Conservation (phyloP, 2,888 invertebrate species). For the Melipona bicolor region DNA sequence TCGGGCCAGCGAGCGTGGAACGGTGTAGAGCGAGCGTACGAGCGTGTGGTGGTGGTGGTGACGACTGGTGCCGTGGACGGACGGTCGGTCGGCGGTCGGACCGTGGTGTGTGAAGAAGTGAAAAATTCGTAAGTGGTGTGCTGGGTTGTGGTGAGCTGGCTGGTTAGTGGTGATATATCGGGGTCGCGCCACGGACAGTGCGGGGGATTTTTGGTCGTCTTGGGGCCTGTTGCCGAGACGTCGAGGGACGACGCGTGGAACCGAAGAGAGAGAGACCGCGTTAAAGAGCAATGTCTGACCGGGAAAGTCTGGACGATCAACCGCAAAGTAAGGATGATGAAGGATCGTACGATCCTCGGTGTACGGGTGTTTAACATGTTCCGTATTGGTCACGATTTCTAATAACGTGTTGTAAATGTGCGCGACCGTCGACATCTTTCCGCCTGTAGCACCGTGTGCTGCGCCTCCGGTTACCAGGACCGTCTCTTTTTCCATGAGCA, state of each 20-base stretch:
- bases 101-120: conserved; percentile 73
- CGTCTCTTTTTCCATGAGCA: conserved; percentile 35
- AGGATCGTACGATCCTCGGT: conserved; percentile 16
- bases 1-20: conserved; percentile 70
- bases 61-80: conserved; percentile 80
- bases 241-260: conserved; percentile 68
- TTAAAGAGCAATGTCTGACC: conserved; percentile 82
- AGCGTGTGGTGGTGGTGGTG: conserved; percentile 74
- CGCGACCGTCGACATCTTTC: conserved; percentile 68
- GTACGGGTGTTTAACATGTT: conserved; percentile 14
- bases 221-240: conserved; percentile 61
- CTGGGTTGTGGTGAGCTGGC: conserved; percentile 63
- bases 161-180: conserved; percentile 65
- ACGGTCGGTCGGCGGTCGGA: conserved; percentile 76
- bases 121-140: conserved; percentile 76
- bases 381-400: conserved; percentile 6
- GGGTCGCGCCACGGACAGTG: conserved; percentile 68
- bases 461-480: conserved; percentile 56
- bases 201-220: conserved; percentile 60
- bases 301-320: conserved; percentile 83
- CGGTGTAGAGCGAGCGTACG: conserved; percentile 68
- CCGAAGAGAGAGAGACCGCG: conserved; percentile 69
- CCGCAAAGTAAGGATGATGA: conserved; percentile 81
- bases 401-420: conserved; percentile 48
- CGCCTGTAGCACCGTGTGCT: conserved; percentile 60